Conservation (phyloP, 1,140 invertebrate species). For the Aphaenogaster ashmeadi region DNA sequence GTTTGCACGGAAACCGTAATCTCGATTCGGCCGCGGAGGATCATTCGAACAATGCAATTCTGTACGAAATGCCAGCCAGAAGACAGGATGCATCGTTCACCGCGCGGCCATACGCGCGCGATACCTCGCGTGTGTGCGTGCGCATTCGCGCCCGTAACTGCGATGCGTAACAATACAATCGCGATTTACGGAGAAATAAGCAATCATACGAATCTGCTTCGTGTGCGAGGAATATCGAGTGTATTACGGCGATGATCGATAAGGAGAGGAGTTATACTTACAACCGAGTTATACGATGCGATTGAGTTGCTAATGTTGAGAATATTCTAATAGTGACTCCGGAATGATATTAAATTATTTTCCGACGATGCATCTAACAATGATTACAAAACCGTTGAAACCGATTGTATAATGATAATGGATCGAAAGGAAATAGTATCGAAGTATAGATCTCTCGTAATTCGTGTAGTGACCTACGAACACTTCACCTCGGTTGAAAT, state of each 20-base stretch:
- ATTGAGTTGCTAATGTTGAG: neutral
- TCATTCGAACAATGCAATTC: conserved; percentile 27
- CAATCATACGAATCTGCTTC: neutral
- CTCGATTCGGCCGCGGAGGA: neutral
- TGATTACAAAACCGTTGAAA: neutral
- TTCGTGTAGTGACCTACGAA: neutral
- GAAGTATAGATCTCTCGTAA: neutral
- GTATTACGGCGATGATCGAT: neutral
- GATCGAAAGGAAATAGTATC: neutral
- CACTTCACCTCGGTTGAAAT: neutral
- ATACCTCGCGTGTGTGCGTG: neutral
- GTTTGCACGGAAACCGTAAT: neutral
- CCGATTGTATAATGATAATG: neutral
- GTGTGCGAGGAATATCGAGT: neutral
- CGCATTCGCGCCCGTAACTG: neutral
- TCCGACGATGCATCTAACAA: neutral
- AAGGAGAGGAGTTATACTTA: neutral
- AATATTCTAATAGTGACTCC: neutral
- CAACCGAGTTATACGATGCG: neutral
- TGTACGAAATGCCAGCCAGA: neutral
- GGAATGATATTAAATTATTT: conserved; percentile 5
- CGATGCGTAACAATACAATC: conserved; percentile 32
- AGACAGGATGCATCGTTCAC: neutral
- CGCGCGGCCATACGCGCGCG: too few relatives aligned
- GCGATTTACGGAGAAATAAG: conserved; percentile 15